These are phyloP conservation scores for Microctenopoma stevenorrisi DNA, from an alignment of 2,797 vertebrate species.

Conservation along the genomic window DNA sequence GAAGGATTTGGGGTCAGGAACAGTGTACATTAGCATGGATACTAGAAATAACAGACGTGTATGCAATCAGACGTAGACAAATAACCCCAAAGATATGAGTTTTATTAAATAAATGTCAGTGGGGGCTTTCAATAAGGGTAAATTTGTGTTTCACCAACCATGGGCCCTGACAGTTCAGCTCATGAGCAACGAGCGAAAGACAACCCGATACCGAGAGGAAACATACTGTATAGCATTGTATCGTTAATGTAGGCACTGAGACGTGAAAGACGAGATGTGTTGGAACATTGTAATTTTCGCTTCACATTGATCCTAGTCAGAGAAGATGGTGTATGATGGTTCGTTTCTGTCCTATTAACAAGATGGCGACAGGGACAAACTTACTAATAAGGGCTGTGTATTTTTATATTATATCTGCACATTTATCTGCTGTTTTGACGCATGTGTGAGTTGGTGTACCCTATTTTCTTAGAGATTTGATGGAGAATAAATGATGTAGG, in stretches of 20 bases:
- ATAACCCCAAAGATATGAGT: conserved; percentile 20
- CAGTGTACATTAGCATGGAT: conserved; percentile 19
- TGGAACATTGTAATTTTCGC: conserved; percentile 47
- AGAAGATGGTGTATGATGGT: conserved; percentile 25
- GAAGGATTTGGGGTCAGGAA: conserved; percentile 46
- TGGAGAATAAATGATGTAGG: no score
- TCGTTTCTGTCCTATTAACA: conserved; percentile 25
- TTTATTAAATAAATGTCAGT: conserved; percentile 41
- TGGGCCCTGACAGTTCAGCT: conserved; percentile 39
- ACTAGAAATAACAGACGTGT: neutral
- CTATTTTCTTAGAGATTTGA: no score
- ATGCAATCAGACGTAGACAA: neutral
- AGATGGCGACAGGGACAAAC: conserved; percentile 22
- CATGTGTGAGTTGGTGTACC: no score
- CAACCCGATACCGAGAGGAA: conserved; percentile 6
- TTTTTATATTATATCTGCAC: neutral
- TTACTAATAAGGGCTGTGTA: conserved; percentile 24
- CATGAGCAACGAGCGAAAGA: conserved; percentile 40
- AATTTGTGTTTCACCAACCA: conserved; percentile 28
- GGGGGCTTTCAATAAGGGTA: conserved; percentile 28
- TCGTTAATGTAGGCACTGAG: conserved; percentile 49
- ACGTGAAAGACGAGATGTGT: conserved; percentile 52
- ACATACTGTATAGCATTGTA: conserved; percentile 18
- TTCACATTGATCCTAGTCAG: conserved; percentile 50
- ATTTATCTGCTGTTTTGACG: neutral